Evolutionary conservation across 2,888 invertebrate genomes (phyloP).

Genomic region (Mongoloraphidia duomilia): DNA sequence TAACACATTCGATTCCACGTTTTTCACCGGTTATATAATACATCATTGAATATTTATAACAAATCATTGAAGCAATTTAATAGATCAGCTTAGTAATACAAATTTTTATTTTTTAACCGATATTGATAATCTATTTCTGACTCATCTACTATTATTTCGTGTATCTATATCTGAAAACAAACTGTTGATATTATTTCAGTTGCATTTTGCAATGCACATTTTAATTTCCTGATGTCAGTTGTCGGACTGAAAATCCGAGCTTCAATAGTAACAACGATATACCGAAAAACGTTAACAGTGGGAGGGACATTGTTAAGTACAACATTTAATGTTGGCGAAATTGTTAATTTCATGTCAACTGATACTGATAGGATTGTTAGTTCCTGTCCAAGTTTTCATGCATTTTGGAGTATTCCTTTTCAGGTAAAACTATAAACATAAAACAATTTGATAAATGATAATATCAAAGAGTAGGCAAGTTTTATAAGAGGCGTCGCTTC

Average conservation of each 20-base stretch:
- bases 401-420: conserved; percentile 91
- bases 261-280: conserved; percentile 68
- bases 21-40: no score
- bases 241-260: conserved; percentile 78
- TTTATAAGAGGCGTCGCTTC: no score
- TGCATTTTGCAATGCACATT: conserved; percentile 73
- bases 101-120: neutral
- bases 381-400: conserved; percentile 91
- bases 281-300: conserved; percentile 50
- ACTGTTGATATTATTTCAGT: conserved; percentile 31
- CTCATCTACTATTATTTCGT: conserved; percentile 29
- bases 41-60: no score
- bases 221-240: conserved; percentile 73
- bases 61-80: neutral
- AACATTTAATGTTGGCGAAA: conserved; percentile 60
- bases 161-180: neutral
- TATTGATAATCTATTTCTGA: conserved; percentile 23
- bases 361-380: conserved; percentile 92
- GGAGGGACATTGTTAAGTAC: conserved; percentile 24
- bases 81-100: conserved; percentile 2
- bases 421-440: conserved; percentile 38
- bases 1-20: no score
- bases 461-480: no score
- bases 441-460: neutral
- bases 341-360: conserved; percentile 93